Percentiles rank a stretch among this genome's conserved stretches.
Evolutionary conservation across 2,113 vertebrate genomes (phyloP).

Genomic region (Delphinus delphis): DNA sequence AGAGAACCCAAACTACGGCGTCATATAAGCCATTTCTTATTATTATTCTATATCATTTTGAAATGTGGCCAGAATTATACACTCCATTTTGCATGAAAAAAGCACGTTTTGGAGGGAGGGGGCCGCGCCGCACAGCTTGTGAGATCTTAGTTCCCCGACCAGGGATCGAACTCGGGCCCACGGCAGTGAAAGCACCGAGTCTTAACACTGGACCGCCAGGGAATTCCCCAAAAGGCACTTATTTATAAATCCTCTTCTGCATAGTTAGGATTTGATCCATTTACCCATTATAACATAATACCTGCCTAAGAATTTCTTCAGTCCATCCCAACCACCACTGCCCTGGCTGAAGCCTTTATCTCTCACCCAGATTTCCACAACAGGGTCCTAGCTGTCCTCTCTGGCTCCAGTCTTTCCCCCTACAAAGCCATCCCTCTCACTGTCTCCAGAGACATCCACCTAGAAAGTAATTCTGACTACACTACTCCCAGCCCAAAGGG

Average conservation of each 20-base stretch:
- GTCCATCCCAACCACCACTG: neutral
- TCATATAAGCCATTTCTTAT: neutral
- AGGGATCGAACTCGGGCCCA: too few species aligned
- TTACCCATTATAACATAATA: neutral
- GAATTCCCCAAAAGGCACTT: neutral
- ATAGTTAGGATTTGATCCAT: neutral
- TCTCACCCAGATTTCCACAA: neutral
- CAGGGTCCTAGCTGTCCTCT: neutral
- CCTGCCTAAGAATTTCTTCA: neutral
- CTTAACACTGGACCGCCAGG: too few species aligned
- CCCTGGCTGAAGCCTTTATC: neutral
- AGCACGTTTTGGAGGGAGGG: too few species aligned
- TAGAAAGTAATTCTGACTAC: neutral
- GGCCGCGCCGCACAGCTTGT: fast-evolving
- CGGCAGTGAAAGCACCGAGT: too few species aligned
- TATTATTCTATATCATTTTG: neutral
- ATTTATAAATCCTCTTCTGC: constrained; percentile 23
- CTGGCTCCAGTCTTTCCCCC: neutral
- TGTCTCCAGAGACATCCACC: neutral
- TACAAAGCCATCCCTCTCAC: neutral
- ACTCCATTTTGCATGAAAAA: neutral
- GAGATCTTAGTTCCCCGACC: too few species aligned
- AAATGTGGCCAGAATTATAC: neutral
- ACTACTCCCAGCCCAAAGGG: neutral
- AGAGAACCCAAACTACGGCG: neutral